Conservation (phyloP, 2,888 invertebrate species). For the Acanthoscelides obtectus region DNA sequence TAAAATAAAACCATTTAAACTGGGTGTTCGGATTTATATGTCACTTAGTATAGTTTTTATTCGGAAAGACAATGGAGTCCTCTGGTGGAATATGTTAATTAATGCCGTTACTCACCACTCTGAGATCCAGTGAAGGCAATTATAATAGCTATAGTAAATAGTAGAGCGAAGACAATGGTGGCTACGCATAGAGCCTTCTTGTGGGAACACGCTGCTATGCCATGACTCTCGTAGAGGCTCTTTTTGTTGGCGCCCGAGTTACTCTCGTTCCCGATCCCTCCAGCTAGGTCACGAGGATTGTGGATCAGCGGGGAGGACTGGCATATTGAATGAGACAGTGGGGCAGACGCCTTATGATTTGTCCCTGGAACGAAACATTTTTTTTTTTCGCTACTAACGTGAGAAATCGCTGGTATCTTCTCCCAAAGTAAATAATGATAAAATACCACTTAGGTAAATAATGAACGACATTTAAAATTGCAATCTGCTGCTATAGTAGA, state of each 20-base stretch:
- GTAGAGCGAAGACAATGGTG: constrained; percentile 70
- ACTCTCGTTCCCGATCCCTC: constrained; percentile 57
- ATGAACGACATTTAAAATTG: too few relatives aligned
- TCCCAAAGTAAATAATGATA: too few relatives aligned
- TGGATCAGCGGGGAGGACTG: constrained; percentile 43
- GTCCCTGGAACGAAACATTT: constrained; percentile 18
- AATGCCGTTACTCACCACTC: constrained; percentile 56
- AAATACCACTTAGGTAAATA: too few relatives aligned
- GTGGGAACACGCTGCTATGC: constrained; percentile 84
- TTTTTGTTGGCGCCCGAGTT: constrained; percentile 60
- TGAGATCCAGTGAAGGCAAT: constrained; percentile 89
- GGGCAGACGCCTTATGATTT: constrained; percentile 37
- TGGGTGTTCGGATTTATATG: too few relatives aligned
- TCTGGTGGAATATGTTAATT: constrained; percentile 14
- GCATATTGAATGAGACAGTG: constrained; percentile 36
- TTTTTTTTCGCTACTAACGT: too few relatives aligned
- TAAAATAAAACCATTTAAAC: too few relatives aligned
- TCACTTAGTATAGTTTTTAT: too few relatives aligned
- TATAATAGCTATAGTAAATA: constrained; percentile 78
- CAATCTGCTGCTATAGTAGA: too few relatives aligned
- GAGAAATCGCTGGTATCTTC: too few relatives aligned
- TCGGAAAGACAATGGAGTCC: too few relatives aligned
- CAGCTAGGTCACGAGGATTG: constrained; percentile 47
- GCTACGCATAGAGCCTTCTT: constrained; percentile 79
- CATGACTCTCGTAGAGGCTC: constrained; percentile 66